Percentiles rank a stretch among this genome's conserved stretches.
Evolutionary conservation across 2,888 invertebrate species (phyloP).

Genomic region (Timandra comae): DNA sequence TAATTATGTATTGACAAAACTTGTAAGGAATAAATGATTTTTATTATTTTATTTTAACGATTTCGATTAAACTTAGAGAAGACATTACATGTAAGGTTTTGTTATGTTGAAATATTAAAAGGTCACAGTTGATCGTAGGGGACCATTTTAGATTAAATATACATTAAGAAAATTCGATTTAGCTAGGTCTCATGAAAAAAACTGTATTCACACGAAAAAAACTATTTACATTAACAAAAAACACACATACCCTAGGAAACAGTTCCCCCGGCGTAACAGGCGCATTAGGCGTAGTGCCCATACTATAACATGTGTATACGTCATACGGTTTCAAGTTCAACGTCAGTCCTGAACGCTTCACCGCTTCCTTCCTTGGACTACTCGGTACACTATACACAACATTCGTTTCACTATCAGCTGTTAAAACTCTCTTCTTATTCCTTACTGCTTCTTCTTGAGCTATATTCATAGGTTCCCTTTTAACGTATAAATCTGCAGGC

Average conservation of each 20-base stretch:
- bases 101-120: too few relatives aligned
- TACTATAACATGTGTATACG: slow-evolving; percentile 25
- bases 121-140: too few relatives aligned
- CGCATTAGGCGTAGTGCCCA: slow-evolving; percentile 39
- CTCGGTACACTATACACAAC: slow-evolving; percentile 12
- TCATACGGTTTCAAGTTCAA: slow-evolving; percentile 60
- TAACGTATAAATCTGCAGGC: slow-evolving; percentile 30
- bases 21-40: too few relatives aligned
- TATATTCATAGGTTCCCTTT: slow-evolving; percentile 45
- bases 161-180: too few relatives aligned
- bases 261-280: slow-evolving; percentile 62
- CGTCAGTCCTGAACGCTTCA: slow-evolving; percentile 48
- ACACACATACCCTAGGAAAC: slow-evolving; percentile 48
- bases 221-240: background rate
- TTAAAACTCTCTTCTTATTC: slow-evolving; percentile 43
- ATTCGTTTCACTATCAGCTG: slow-evolving; percentile 36
- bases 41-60: too few relatives aligned
- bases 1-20: too few relatives aligned
- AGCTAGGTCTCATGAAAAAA: too few relatives aligned
- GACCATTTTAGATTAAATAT: too few relatives aligned
- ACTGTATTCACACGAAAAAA: too few relatives aligned
- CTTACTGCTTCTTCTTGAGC: slow-evolving; percentile 59
- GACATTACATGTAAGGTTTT: too few relatives aligned
- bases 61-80: too few relatives aligned
- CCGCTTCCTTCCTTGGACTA: slow-evolving; percentile 22